Evolutionary conservation across 1,140 invertebrate species (phyloP).

Genomic region (Streblospio benedicti): DNA sequence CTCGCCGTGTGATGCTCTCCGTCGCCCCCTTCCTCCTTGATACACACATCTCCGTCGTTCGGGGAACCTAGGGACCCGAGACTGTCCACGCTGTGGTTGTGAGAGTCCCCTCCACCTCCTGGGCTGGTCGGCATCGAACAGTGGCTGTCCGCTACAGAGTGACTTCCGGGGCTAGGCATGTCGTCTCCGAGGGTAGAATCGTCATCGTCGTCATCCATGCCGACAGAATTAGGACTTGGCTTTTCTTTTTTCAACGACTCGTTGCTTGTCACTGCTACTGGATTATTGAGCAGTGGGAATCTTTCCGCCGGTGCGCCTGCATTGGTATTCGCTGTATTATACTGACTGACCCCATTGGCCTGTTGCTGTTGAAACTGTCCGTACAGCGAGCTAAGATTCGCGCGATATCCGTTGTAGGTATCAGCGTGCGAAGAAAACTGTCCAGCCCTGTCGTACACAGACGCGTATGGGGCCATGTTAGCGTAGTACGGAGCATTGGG

Average conservation of each 20-base stretch:
- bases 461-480: neutral
- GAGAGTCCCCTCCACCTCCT: neutral
- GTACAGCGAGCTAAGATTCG: neutral
- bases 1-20: conserved; percentile 24
- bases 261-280: no score
- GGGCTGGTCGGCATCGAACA: neutral
- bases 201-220: neutral
- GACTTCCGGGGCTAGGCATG: neutral
- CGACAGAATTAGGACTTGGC: neutral
- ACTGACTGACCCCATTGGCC: neutral
- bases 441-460: neutral
- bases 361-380: neutral
- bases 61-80: no score
- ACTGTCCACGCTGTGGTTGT: neutral
- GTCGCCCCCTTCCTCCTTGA: conserved; percentile 17
- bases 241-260: no score
- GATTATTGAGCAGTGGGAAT: neutral
- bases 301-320: neutral
- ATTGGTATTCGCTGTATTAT: neutral
- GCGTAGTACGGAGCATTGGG: conserved; percentile 3
- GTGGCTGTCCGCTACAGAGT: neutral
- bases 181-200: neutral
- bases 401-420: neutral
- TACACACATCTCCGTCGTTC: conserved; percentile 6
- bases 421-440: neutral